These are phyloP conservation scores for Sialia sialis DNA, from an alignment of 2,113 vertebrate genomes.

Conservation along the genomic window DNA sequence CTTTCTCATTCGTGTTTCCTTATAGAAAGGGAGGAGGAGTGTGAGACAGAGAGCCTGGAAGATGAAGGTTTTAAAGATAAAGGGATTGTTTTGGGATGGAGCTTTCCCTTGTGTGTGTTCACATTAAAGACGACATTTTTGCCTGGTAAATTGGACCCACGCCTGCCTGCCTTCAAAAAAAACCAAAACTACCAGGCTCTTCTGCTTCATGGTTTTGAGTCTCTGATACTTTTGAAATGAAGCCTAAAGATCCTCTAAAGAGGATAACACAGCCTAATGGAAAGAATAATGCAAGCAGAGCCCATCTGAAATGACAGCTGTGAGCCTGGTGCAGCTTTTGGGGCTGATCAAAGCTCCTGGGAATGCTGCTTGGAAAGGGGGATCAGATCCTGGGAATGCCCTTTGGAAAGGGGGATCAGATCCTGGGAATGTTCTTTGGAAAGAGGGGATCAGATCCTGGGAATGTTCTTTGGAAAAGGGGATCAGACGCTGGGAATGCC, in stretches of 20 bases:
- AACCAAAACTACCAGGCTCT: neutral
- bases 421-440: rapidly evolving
- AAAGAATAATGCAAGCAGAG: conserved; percentile 38
- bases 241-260: conserved; percentile 50
- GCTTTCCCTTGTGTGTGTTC: conserved; percentile 23
- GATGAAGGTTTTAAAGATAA: conserved; percentile 30
- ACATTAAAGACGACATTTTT: conserved; percentile 7
- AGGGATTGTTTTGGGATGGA: conserved; percentile 46
- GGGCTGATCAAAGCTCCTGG: conserved; percentile 31
- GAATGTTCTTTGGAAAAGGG: neutral
- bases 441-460: neutral
- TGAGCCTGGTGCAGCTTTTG: neutral
- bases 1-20: neutral
- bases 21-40: neutral
- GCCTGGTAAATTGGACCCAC: conserved; percentile 34
- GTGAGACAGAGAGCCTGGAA: neutral
- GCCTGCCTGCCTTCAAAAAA: conserved; percentile 15
- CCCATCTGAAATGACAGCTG: conserved; percentile 44
- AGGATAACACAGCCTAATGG: conserved; percentile 42
- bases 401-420: neutral
- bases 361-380: neutral
- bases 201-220: conserved; percentile 35
- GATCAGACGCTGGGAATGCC: neutral
- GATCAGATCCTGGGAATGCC: neutral
- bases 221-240: conserved; percentile 39